Conservation (phyloP, 2,888 invertebrate species). For the Watsonalla cultraria region DNA sequence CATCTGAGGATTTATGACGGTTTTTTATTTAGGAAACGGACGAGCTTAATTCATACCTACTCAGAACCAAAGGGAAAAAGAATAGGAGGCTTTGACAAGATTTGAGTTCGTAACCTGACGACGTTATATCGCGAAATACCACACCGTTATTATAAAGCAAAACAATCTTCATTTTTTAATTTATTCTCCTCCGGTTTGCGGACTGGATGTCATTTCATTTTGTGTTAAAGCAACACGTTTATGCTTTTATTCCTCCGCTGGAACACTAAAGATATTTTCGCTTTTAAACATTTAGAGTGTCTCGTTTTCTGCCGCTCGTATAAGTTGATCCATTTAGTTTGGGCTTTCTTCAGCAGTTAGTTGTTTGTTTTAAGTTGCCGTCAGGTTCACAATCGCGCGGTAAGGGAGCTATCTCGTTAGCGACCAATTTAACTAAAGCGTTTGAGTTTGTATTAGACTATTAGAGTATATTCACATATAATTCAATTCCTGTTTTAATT, state of each 20-base stretch:
- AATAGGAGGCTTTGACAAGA: conserved; percentile 12
- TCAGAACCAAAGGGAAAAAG: conserved; percentile 6
- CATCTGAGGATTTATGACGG: conserved; percentile 55
- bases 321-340: conserved; percentile 52
- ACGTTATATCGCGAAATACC: conserved; percentile 10
- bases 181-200: conserved; percentile 56
- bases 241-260: conserved; percentile 57
- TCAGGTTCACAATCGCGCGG: conserved; percentile 45
- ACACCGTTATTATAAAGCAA: conserved; percentile 10
- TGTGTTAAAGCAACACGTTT: conserved; percentile 58
- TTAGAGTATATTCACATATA: conserved; percentile 41
- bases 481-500: conserved; percentile 42
- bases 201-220: conserved; percentile 61
- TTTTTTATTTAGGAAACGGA: conserved; percentile 41
- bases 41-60: conserved; percentile 14
- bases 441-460: conserved; percentile 40
- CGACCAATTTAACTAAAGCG: conserved; percentile 50
- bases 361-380: conserved; percentile 56
- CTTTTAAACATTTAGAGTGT: conserved; percentile 34
- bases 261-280: conserved; percentile 37
- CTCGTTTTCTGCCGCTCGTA: conserved; percentile 36
- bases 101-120: background rate
- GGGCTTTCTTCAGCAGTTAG: conserved; percentile 50
- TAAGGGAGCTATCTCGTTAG: conserved; percentile 48
- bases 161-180: conserved; percentile 58